These are phyloP conservation scores for Orientallactaga sibirica DNA, from an alignment of 2,797 vertebrate species.

Conservation along the genomic window DNA sequence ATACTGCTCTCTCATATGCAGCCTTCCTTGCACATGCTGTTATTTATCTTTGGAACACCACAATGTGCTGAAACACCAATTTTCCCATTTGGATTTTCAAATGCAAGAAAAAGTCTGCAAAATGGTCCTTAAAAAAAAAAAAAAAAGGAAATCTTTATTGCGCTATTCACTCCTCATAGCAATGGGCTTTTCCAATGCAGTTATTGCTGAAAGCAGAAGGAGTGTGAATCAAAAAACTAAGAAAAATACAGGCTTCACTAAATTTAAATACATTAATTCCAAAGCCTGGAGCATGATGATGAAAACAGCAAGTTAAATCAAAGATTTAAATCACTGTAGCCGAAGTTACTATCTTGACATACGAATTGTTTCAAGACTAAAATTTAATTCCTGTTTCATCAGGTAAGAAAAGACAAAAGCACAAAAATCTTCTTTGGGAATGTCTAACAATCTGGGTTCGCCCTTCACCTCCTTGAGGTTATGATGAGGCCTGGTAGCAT, in stretches of 20 bases:
- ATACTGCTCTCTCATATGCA: neutral
- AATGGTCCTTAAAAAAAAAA: constrained; percentile 29
- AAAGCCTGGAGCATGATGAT: neutral
- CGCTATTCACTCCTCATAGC: neutral
- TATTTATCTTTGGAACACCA: constrained; percentile 60
- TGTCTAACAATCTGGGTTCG: neutral
- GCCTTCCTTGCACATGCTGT: neutral
- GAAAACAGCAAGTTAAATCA: constrained; percentile 16
- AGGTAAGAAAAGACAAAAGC: neutral
- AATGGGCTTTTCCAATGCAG: constrained; percentile 12
- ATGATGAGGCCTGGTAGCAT: constrained; percentile 1
- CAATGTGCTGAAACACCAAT: constrained; percentile 47
- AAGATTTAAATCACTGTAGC: neutral
- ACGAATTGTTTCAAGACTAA: constrained; percentile 58
- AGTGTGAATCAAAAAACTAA: constrained; percentile 22
- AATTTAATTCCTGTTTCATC: constrained; percentile 48
- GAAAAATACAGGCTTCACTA: neutral
- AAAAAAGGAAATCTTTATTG: constrained; percentile 21
- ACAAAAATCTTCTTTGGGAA: constrained; percentile 38
- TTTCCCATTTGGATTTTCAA: constrained; percentile 63
- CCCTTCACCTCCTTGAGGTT: constrained; percentile 19
- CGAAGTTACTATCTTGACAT: constrained; percentile 44
- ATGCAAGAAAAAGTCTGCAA: constrained; percentile 33
- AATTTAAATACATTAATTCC: constrained; percentile 57
- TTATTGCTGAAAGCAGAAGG: constrained; percentile 52